Conservation (phyloP, 1,140 invertebrate genomes). For the Gerris buenoi region DNA sequence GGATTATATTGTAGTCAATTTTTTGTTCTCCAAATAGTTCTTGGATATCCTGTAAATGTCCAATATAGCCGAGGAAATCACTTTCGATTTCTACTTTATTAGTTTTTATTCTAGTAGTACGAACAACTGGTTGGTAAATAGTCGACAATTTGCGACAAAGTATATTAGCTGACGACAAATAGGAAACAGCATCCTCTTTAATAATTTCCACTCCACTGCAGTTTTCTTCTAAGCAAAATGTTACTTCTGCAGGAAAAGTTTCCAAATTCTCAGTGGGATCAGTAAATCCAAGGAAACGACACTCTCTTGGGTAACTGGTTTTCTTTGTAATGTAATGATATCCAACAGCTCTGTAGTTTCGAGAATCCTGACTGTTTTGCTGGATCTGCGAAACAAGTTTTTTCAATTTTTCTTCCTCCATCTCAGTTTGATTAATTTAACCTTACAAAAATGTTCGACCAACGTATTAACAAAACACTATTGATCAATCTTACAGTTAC, state of each 20-base stretch:
- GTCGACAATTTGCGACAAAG: too few relatives aligned
- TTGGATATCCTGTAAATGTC: too few relatives aligned
- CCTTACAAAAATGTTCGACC: too few relatives aligned
- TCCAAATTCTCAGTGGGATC: neutral
- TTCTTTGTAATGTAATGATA: neutral
- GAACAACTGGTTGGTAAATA: too few relatives aligned
- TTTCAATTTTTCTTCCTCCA: neutral
- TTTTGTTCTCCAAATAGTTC: neutral
- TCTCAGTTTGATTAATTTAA: neutral
- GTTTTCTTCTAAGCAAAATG: neutral
- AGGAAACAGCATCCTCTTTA: too few relatives aligned
- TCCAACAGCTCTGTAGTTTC: neutral
- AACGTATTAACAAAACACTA: too few relatives aligned
- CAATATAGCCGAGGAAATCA: too few relatives aligned
- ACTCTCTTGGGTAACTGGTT: neutral
- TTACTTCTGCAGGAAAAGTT: neutral
- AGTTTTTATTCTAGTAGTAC: too few relatives aligned
- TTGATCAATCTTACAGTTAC: too few relatives aligned
- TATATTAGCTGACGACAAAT: too few relatives aligned
- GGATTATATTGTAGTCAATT: neutral
- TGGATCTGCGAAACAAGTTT: neutral
- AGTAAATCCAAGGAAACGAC: neutral
- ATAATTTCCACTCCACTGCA: too few relatives aligned
- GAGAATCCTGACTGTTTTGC: neutral
- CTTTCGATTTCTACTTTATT: too few relatives aligned